Evolutionary conservation across 2,113 vertebrate species (phyloP).

Genomic region (Urocitellus parryii): DNA sequence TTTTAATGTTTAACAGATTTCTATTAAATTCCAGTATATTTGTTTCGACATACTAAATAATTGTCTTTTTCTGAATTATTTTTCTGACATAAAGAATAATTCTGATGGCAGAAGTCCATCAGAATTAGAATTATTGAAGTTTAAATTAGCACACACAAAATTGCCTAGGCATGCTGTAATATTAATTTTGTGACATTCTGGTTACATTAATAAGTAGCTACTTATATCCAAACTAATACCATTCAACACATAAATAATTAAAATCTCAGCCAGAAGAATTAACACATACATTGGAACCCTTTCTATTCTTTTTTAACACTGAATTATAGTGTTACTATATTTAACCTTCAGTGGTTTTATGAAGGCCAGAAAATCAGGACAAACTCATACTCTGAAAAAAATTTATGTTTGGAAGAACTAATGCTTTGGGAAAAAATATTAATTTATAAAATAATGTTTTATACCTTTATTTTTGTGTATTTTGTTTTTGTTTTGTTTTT

Average conservation of each 20-base stretch:
- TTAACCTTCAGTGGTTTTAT: constrained; percentile 23
- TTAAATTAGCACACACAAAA: background rate
- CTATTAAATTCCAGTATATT: constrained; percentile 3
- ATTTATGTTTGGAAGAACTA: background rate
- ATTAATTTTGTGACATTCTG: constrained; percentile 44
- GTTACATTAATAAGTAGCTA: constrained; percentile 11
- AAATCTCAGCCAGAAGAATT: constrained; percentile 55
- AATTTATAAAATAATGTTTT: constrained; percentile 35
- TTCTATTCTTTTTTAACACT: background rate
- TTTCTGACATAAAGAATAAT: background rate
- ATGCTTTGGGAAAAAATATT: background rate
- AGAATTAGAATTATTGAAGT: background rate
- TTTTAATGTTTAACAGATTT: constrained; percentile 20
- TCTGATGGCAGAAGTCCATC: background rate
- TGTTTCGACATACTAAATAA: constrained; percentile 29
- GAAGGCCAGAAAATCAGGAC: background rate
- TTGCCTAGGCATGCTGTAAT: background rate
- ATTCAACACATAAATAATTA: constrained; percentile 3
- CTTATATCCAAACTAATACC: background rate
- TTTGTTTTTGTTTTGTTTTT: too few species aligned
- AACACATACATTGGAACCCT: constrained; percentile 17
- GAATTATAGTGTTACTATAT: background rate
- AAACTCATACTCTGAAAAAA: constrained; percentile 35
- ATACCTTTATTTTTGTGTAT: too few species aligned
- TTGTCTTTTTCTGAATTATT: constrained; percentile 39